Conservation (phyloP, 1,140 invertebrate genomes). For the Aradophagus sp. region DNA sequence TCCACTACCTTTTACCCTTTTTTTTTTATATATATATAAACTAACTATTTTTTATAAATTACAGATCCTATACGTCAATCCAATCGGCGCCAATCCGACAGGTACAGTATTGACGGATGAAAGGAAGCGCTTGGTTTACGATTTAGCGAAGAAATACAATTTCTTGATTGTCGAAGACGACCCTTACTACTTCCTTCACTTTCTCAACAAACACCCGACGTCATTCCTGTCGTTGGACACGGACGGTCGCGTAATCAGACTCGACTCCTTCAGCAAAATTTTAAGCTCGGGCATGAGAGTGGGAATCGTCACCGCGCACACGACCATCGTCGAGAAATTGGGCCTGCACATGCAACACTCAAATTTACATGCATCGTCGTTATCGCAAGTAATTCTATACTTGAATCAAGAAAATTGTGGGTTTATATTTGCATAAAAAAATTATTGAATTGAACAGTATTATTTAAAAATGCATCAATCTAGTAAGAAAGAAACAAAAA, state of each 20-base stretch:
- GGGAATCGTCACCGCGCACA: constrained; percentile 77
- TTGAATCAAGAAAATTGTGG: no score
- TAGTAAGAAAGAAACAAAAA: no score
- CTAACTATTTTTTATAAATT: constrained; percentile 4
- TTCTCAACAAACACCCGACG: constrained; percentile 72
- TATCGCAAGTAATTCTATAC: constrained; percentile 75
- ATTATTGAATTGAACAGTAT: no score
- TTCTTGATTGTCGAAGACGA: constrained; percentile 81
- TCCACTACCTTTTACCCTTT: no score
- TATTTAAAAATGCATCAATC: no score
- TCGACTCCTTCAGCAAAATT: constrained; percentile 81
- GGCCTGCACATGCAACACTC: constrained; percentile 75
- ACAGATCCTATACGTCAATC: constrained; percentile 78
- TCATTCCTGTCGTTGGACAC: constrained; percentile 79
- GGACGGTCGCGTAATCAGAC: constrained; percentile 78
- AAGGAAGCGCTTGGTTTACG: constrained; percentile 43
- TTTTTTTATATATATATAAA: no score
- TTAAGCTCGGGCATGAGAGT: constrained; percentile 76
- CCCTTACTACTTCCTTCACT: constrained; percentile 79
- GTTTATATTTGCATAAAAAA: no score
- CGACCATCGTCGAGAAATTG: constrained; percentile 68
- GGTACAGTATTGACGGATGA: constrained; percentile 74
- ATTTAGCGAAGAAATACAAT: constrained; percentile 77
- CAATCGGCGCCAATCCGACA: constrained; percentile 79
- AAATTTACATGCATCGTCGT: constrained; percentile 75